Percentiles rank a stretch among this genome's conserved stretches.
Evolutionary conservation across 1,140 invertebrate species (phyloP).

Genomic region (Drosophila quadrilineata): DNA sequence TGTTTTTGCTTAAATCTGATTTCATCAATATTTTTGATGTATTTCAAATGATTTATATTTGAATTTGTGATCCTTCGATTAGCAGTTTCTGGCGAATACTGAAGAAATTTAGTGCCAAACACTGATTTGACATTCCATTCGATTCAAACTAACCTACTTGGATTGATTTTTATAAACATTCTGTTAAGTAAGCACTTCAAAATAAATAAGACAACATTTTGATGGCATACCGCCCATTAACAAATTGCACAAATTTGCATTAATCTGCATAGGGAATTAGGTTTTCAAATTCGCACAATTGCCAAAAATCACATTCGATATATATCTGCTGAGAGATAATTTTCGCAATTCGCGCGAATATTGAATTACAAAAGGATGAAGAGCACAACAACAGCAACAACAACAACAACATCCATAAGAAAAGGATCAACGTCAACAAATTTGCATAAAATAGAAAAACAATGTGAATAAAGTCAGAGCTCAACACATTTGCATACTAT

Average conservation of each 20-base stretch:
- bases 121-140: no score
- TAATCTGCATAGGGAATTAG: conserved; percentile 57
- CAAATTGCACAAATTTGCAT: conserved; percentile 42
- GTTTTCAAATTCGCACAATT: conserved; percentile 44
- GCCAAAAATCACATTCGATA: conserved; percentile 6
- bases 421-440: conserved; percentile 44
- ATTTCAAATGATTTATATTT: no score
- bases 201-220: no score
- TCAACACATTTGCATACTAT: conserved; percentile 50
- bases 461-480: conserved; percentile 30
- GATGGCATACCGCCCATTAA: conserved; percentile 40
- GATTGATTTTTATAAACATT: no score
- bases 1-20: no score
- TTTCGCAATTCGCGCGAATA: conserved; percentile 58
- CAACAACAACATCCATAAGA: neutral
- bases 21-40: no score
- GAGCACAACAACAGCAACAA: neutral
- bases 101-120: no score
- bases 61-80: no score
- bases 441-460: conserved; percentile 66
- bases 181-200: no score
- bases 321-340: neutral
- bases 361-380: conserved; percentile 51
- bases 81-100: no score
- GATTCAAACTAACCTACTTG: no score